A percentile compares a stretch with the other conserved stretches of the same genome.
These are phyloP conservation scores for Epizoanthus fatuus DNA, from an alignment of 92 coral and sea anemone species.

Conservation along the genomic window DNA sequence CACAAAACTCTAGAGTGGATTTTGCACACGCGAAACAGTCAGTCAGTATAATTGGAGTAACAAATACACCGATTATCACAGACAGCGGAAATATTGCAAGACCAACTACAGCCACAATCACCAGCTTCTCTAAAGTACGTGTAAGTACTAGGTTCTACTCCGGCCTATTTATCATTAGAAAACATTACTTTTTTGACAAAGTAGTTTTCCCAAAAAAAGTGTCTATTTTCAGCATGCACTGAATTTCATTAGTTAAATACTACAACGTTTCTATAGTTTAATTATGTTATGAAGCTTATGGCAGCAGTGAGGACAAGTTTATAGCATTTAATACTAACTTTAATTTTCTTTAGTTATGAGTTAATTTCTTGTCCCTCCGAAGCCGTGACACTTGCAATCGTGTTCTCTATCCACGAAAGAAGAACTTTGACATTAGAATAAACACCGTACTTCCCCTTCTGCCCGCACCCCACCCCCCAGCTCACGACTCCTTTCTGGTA, in stretches of 20 bases:
- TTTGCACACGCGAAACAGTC: not conserved
- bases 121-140: not conserved
- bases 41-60: not conserved
- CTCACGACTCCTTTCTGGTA: conserved; percentile 60
- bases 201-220: no score
- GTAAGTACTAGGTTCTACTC: not conserved
- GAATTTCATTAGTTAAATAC: no score
- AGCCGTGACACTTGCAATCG: conserved; percentile 7
- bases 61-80: not conserved
- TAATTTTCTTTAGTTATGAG: not conserved
- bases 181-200: no score
- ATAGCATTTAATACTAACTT: no score
- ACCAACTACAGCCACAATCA: not conserved
- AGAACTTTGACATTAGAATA: conserved; percentile 51
- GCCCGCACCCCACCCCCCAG: conserved; percentile 69
- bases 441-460: conserved; percentile 57
- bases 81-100: not conserved
- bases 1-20: not conserved
- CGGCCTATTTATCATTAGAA: no score
- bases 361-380: conserved; percentile 5
- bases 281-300: no score
- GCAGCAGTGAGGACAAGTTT: no score
- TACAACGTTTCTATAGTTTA: no score
- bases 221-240: no score
- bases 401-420: conserved; percentile 59